These are phyloP conservation scores for Anas georgica DNA, from an alignment of 2,797 vertebrate genomes.

Conservation along the genomic window DNA sequence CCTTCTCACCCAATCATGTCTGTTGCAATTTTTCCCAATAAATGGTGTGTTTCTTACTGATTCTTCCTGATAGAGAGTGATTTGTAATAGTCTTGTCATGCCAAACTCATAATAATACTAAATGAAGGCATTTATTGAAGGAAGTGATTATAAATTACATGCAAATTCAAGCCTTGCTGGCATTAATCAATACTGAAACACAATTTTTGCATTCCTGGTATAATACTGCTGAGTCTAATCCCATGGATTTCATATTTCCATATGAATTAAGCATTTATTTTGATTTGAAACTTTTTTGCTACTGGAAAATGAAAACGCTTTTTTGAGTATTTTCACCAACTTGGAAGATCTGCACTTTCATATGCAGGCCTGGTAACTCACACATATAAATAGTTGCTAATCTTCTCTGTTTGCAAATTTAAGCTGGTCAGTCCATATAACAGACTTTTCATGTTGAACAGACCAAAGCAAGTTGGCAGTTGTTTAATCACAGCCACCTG, in stretches of 20 bases:
- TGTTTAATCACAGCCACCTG: background rate
- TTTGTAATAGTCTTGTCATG: constrained; percentile 78
- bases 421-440: background rate
- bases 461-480: background rate
- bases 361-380: background rate
- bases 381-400: background rate
- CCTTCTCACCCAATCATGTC: constrained; percentile 44
- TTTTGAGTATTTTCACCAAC: background rate
- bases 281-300: constrained; percentile 25
- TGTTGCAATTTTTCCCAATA: constrained; percentile 56
- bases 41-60: constrained; percentile 44
- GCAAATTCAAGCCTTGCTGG: constrained; percentile 73
- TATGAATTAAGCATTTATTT: constrained; percentile 63
- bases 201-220: constrained; percentile 62
- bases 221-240: constrained; percentile 60
- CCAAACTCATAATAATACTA: constrained; percentile 74
- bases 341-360: background rate
- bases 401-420: background rate
- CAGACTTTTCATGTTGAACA: background rate
- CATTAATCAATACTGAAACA: constrained; percentile 78
- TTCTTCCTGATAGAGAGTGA: constrained; percentile 67
- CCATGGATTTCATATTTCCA: constrained; percentile 48
- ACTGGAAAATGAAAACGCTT: background rate
- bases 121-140: constrained; percentile 78
- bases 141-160: constrained; percentile 78